Conservation (phyloP, 2,113 vertebrate species). For the Ictidomys tridecemlineatus region DNA sequence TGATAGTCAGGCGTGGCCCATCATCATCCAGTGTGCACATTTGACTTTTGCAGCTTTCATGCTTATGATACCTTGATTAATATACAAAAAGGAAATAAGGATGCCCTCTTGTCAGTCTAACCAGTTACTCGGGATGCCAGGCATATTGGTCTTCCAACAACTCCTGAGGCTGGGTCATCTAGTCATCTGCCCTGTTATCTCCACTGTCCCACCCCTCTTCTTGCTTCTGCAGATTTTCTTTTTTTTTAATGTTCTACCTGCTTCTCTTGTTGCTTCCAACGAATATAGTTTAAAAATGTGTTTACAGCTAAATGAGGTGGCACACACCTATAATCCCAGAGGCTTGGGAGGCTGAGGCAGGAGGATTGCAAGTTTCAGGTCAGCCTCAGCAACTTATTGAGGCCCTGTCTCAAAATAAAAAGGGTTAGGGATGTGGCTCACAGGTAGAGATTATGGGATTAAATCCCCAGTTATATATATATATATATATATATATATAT, state of each 20-base stretch:
- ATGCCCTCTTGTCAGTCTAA: neutral
- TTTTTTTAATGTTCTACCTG: neutral
- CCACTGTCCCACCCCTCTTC: neutral
- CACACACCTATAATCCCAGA: neutral
- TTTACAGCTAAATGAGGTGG: too few species aligned
- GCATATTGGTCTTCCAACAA: fast-evolving
- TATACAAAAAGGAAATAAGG: neutral
- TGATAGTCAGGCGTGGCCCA: neutral
- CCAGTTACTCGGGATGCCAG: neutral
- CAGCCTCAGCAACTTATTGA: neutral
- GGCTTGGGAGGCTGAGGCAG: neutral
- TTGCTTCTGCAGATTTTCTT: neutral
- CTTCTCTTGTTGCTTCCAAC: neutral
- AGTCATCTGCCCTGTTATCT: neutral
- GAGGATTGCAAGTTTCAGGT: neutral
- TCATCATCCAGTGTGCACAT: neutral
- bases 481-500: too few species aligned
- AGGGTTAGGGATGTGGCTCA: neutral
- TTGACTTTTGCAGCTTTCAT: neutral
- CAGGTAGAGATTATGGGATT: neutral
- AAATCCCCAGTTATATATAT: neutral
- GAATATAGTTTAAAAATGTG: too few species aligned
- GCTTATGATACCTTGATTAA: neutral
- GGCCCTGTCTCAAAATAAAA: neutral
- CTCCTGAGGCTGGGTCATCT: neutral